Base-by-base conservation (phyloP, 2,888 invertebrate species). In the Trichopoda pennipes region DNA sequence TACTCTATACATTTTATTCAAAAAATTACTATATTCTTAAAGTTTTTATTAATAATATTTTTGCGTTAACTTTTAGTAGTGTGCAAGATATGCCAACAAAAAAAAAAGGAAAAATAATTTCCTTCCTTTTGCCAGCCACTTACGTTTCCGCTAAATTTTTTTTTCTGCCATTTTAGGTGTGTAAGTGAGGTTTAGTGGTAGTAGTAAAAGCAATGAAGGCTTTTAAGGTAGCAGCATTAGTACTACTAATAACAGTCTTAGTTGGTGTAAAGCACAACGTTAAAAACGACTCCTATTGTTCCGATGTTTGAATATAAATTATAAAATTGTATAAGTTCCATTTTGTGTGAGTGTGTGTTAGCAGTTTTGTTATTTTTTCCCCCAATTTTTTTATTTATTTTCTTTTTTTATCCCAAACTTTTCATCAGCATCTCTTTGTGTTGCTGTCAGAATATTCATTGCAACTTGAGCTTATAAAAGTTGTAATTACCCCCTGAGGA, bases 401-500 rank as follows among this genome's bases (percentile, higher is more conserved):
- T n/a, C n/a, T n/a, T n/a, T 38, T 12, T 38, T 38, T 38, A 1
- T 38, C 3, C 38, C 38, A 38, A 38, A 38, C 38, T 38, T 38
- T 38, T 38, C 38, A 38, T 38, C 38, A 38, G 10, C 38, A 38
- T 3, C 38, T 38, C 10, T 38, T 38, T 38, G 12, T 12, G 3
- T 38, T 38, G 12, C 38, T 38, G 38, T 38, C 38, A 38, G 38
- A 12, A 12, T 12, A 38, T 38, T 38, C 38, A 55, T 55, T 68
- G 68, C 51, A 76, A 76, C 60, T 76, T 68, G 55, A 76, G 76
- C 77, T 56, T 42, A 61, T 53, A 55, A 76, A 76, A 76, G 61
- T 69, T 76, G 44, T 76, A 76, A 76, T 76, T 76, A 68, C 76
- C 76, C 76, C 76, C 76, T 55, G 44, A 69, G 76, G 76, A 47